phyloP scores from a whole-genome alignment of 2,888 invertebrate species.

The Dolichomitus sp. region DNA sequence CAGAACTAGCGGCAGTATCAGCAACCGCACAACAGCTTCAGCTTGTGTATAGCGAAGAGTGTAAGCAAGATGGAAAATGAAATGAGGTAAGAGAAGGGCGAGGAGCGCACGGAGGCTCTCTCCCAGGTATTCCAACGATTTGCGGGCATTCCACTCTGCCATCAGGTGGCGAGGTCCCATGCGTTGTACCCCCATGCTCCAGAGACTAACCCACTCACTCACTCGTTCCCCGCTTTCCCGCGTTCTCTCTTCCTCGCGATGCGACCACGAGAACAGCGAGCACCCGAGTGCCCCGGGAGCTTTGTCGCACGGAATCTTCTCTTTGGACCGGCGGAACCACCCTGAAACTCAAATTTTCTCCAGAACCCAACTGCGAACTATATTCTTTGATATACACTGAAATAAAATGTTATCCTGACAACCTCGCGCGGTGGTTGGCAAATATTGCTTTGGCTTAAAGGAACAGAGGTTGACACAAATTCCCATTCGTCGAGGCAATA shows the following conservation, averaged over 20 bases:
- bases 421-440: too few species aligned
- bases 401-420: too few species aligned
- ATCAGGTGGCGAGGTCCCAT: constrained; percentile 54
- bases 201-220: constrained; percentile 8
- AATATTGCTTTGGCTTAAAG: too few species aligned
- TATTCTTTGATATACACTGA: too few species aligned
- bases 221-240: constrained; percentile 21
- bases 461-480: too few species aligned
- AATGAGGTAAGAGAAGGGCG: constrained; percentile 20
- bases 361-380: constrained; percentile 9
- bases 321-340: constrained; percentile 21
- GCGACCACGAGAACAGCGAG: constrained; percentile 41
- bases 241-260: constrained; percentile 14
- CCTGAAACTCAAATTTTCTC: constrained; percentile 22
- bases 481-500: too few species aligned
- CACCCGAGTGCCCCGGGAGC: constrained; percentile 22
- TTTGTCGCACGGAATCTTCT: constrained; percentile 46
- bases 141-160: constrained; percentile 53
- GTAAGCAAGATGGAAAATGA: constrained; percentile 17
- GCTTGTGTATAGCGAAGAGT: constrained; percentile 7
- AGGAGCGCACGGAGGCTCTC: constrained; percentile 10
- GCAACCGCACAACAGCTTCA: constrained; percentile 11
- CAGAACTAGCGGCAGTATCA: constrained; percentile 24
- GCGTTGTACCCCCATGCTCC: constrained; percentile 26
- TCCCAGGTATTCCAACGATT: constrained; percentile 64